A percentile compares a stretch with the other conserved stretches of the same genome.
Conservation (phyloP, 2,113 vertebrate species). For the Balaeniceps rex region DNA sequence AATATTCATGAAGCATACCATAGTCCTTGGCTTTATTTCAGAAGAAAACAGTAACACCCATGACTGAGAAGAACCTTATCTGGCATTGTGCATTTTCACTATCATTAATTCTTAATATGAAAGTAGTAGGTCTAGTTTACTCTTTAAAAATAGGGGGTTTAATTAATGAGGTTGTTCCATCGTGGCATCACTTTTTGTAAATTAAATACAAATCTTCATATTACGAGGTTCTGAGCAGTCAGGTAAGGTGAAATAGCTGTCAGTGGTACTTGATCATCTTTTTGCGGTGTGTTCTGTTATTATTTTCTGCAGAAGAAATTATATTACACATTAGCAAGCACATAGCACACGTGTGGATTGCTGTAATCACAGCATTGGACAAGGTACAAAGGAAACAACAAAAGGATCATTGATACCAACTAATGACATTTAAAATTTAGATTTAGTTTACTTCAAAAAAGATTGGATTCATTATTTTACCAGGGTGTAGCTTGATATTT, state of each 20-base stretch:
- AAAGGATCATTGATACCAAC: neutral
- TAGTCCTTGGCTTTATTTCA: neutral
- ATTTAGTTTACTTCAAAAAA: neutral
- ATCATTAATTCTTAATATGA: neutral
- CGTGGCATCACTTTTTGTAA: neutral
- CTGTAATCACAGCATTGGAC: neutral
- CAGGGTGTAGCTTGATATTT: neutral
- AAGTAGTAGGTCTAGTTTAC: neutral
- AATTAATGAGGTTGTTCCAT: neutral
- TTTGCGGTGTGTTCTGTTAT: neutral
- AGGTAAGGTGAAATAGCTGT: neutral
- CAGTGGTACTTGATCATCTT: neutral
- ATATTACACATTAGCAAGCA: neutral
- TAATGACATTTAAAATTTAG: constrained; percentile 13
- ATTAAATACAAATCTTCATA: neutral
- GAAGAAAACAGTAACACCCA: neutral
- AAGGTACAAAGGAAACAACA: neutral
- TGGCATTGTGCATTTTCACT: neutral
- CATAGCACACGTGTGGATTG: rapidly evolving
- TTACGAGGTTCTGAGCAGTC: neutral
- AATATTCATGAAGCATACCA: neutral
- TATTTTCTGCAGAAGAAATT: neutral
- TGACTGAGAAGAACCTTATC: neutral
- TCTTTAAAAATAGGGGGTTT: neutral
- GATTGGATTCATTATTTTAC: neutral